These are phyloP conservation scores for Penaeus japonicus DNA, from an alignment of 1,140 invertebrate genomes.

Conservation along the genomic window DNA sequence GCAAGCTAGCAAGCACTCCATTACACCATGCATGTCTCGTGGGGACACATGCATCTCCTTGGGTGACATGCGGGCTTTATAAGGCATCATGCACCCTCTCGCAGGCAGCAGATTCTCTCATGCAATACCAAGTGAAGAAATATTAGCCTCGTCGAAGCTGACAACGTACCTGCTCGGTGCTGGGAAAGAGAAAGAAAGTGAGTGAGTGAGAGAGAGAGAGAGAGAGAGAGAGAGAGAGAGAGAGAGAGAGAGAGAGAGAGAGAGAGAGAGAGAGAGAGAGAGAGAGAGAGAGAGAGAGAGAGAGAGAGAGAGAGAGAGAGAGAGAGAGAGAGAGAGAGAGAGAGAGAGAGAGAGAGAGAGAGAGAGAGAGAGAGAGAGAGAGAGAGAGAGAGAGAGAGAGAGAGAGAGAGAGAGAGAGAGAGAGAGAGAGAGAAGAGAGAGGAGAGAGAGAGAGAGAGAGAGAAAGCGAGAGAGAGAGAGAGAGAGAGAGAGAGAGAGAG, in stretches of 20 bases:
- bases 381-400: background rate
- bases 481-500: too few species aligned
- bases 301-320: background rate
- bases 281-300: background rate
- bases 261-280: background rate
- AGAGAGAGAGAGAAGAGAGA: background rate
- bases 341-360: background rate
- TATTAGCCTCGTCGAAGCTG: too few species aligned
- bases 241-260: background rate
- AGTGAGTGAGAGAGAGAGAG: background rate
- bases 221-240: background rate
- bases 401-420: background rate
- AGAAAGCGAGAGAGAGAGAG: background rate
- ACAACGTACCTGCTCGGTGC: too few species aligned
- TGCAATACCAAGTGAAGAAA: too few species aligned
- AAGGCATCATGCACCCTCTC: too few species aligned
- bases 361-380: background rate
- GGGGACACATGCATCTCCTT: too few species aligned
- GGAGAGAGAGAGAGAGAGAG: background rate
- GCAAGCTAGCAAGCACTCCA: too few species aligned
- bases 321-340: background rate
- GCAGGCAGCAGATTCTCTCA: too few species aligned
- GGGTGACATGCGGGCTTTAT: too few species aligned
- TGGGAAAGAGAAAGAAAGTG: too few species aligned
- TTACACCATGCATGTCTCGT: too few species aligned